Evolutionary conservation across 2,888 invertebrate species (phyloP).

Genomic region (Baccha elongata): DNA sequence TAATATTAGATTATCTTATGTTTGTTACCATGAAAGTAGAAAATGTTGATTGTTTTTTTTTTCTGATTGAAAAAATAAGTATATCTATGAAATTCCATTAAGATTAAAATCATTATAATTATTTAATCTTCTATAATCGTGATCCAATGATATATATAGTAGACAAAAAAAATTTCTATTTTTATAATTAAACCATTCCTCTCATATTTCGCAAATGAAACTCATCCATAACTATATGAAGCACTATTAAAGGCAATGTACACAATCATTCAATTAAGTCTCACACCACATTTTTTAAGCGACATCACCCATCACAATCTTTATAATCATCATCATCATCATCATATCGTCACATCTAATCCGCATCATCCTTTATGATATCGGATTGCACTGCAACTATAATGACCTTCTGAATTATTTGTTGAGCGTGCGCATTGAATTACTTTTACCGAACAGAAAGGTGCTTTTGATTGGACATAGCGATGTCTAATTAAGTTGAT

Average conservation of each 20-base stretch:
- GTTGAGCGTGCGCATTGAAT: constrained; percentile 44
- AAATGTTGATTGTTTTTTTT: too few relatives aligned
- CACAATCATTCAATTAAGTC: constrained; percentile 71
- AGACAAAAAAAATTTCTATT: constrained; percentile 43
- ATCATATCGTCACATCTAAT: constrained; percentile 40
- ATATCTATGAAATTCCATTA: constrained; percentile 40
- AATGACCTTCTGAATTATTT: constrained; percentile 59
- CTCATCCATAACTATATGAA: constrained; percentile 56
- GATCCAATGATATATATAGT: constrained; percentile 16
- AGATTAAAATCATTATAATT: constrained; percentile 42
- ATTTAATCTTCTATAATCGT: constrained; percentile 64
- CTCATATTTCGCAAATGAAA: constrained; percentile 46
- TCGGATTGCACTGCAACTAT: not conserved
- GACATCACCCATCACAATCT: constrained; percentile 65
- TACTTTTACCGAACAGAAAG: constrained; percentile 56
- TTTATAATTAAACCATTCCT: constrained; percentile 64
- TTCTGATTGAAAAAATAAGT: too few relatives aligned
- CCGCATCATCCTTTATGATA: constrained; percentile 24
- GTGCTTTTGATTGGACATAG: constrained; percentile 50
- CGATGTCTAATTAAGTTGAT: constrained; percentile 17
- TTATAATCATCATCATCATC: constrained; percentile 7
- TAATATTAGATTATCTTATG: too few relatives aligned
- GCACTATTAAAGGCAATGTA: constrained; percentile 26
- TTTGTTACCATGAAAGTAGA: too few relatives aligned
- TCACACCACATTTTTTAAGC: constrained; percentile 58